Percentiles rank a stretch among this genome's conserved stretches.
Conservation (phyloP, 2,888 invertebrate genomes). For the Nomada lathburiana region DNA sequence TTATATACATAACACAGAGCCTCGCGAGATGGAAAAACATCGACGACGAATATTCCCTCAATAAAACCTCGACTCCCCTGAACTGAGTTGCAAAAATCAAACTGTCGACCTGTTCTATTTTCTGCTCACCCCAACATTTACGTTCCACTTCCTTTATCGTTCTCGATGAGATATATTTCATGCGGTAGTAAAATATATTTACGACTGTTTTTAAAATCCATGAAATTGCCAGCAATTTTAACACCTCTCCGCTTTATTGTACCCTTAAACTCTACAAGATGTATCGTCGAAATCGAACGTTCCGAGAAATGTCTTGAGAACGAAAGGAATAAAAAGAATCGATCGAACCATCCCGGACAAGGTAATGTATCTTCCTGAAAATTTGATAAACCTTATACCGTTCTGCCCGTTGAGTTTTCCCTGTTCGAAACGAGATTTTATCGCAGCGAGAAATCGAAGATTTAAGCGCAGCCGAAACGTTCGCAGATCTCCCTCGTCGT, state of each 20-base stretch:
- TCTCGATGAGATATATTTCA: not conserved
- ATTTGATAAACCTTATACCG: too few species aligned
- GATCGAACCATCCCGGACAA: too few species aligned
- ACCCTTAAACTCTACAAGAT: conserved; percentile 10
- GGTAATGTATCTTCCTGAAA: too few species aligned
- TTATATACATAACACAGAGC: conserved; percentile 59
- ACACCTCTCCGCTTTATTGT: not conserved
- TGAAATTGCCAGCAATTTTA: conserved; percentile 45
- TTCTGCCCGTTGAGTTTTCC: too few species aligned
- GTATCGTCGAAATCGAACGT: not conserved
- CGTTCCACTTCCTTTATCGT: not conserved
- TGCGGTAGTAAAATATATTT: conserved; percentile 35
- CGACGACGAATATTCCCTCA: not conserved
- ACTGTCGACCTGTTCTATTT: not conserved
- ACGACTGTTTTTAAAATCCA: conserved; percentile 24
- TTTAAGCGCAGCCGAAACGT: not conserved
- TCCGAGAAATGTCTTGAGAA: not conserved
- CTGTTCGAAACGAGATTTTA: too few species aligned
- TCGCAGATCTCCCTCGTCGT: conserved; percentile 1
- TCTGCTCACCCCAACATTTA: not conserved
- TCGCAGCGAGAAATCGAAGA: too few species aligned
- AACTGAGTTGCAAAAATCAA: conserved; percentile 12
- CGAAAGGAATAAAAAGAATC: not conserved
- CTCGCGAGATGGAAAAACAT: conserved; percentile 34
- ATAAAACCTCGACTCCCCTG: not conserved